phyloP scores from a whole-genome alignment of 37 sponge, comb jelly and placozoan species.

The Axinella damicornis region DNA sequence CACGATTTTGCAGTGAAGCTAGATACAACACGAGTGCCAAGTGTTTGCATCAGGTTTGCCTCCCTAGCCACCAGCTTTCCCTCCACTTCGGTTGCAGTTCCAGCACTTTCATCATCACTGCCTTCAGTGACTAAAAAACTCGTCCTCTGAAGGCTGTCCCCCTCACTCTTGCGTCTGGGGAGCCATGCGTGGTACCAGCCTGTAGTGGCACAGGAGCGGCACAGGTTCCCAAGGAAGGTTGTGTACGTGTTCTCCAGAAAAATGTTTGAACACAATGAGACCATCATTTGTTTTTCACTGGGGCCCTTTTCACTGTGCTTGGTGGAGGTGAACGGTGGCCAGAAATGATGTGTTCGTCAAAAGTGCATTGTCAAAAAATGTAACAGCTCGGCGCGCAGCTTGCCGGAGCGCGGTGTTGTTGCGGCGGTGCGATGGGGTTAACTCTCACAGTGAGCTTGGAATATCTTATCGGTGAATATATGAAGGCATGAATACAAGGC shows the following conservation, averaged over 20 bases:
- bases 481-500: no score
- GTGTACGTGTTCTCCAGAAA: slow-evolving; percentile 24
- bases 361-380: no score
- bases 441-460: no score
- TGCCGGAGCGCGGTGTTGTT: no score
- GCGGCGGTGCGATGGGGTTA: no score
- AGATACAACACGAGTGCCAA: slow-evolving; percentile 14
- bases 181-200: slow-evolving; percentile 17
- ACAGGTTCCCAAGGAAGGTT: background rate
- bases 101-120: slow-evolving; percentile 22
- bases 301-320: slow-evolving; percentile 15
- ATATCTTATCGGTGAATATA: no score
- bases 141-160: slow-evolving; percentile 5
- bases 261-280: slow-evolving; percentile 5
- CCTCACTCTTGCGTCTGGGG: slow-evolving; percentile 27
- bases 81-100: slow-evolving; percentile 21
- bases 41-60: slow-evolving; percentile 3
- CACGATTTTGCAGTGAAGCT: slow-evolving; percentile 18
- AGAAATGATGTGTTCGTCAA: no score
- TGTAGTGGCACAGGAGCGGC: background rate
- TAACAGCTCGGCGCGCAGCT: no score
- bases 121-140: slow-evolving; percentile 1
- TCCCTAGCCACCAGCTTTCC: slow-evolving; percentile 24
- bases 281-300: slow-evolving; percentile 13
- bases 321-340: slow-evolving; percentile 8